These are phyloP conservation scores for Cynoglossus semilaevis DNA, from an alignment of 2,113 vertebrate genomes.

Conservation along the genomic window DNA sequence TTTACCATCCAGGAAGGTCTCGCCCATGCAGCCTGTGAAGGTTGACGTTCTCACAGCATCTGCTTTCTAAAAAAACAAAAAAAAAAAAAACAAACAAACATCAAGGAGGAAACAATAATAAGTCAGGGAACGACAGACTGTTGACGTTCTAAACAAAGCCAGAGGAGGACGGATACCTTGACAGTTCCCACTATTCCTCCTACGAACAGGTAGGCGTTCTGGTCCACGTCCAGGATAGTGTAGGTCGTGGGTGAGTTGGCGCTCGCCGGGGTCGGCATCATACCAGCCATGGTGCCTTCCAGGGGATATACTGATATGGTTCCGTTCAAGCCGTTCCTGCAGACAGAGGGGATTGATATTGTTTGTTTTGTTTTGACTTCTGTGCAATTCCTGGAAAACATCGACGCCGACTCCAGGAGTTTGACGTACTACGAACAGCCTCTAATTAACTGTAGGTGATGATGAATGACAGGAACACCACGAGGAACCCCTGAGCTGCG, in stretches of 20 bases:
- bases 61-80: conserved; percentile 79
- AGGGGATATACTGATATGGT: conserved; percentile 89
- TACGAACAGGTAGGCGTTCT: conserved; percentile 93
- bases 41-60: conserved; percentile 89
- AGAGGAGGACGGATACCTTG: conserved; percentile 78
- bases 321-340: conserved; percentile 89
- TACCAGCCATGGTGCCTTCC: conserved; percentile 88
- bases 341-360: conserved; percentile 19
- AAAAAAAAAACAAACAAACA: background rate
- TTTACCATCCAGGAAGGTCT: conserved; percentile 91
- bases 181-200: conserved; percentile 88
- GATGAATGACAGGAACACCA: conserved; percentile 38
- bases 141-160: conserved; percentile 8
- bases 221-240: conserved; percentile 93
- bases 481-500: conserved; percentile 28
- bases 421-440: conserved; percentile 16
- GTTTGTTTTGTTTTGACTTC: conserved; percentile 11
- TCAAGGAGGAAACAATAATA: background rate
- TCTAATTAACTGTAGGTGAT: conserved; percentile 41
- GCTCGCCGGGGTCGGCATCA: conserved; percentile 79
- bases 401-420: conserved; percentile 13
- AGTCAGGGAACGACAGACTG: background rate
- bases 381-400: conserved; percentile 28
- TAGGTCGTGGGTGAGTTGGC: conserved; percentile 83
- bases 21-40: conserved; percentile 95